These are phyloP conservation scores for Heteractis magnifica DNA, from an alignment of 92 coral and sea anemone genomes.

Conservation along the genomic window DNA sequence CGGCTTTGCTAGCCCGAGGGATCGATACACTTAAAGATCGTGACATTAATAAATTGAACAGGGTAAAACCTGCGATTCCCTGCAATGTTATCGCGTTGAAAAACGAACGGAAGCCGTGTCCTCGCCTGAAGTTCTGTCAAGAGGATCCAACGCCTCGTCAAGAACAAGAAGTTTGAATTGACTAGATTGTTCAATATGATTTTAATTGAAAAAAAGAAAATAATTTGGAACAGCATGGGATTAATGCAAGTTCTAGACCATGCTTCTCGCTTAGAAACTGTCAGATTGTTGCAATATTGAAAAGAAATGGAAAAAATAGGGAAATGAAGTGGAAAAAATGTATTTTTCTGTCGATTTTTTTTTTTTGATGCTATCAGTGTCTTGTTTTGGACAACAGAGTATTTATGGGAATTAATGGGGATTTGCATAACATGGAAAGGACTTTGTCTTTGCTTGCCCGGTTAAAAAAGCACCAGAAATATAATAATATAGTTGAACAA, in stretches of 20 bases:
- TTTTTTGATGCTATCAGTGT: background rate
- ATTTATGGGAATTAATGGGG: background rate
- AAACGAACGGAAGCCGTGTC: background rate
- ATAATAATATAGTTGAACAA: background rate
- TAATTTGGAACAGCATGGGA: background rate
- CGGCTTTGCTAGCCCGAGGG: background rate
- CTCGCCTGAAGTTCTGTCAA: background rate
- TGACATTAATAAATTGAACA: background rate
- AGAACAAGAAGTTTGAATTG: background rate
- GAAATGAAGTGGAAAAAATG: background rate
- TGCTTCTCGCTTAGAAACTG: background rate
- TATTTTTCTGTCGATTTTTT: background rate
- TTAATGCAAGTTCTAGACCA: background rate
- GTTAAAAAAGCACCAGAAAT: background rate
- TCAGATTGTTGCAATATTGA: background rate
- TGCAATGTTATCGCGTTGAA: background rate
- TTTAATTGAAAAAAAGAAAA: background rate
- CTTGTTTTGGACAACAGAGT: background rate
- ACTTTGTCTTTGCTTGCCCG: background rate
- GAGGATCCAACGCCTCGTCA: background rate
- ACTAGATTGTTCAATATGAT: background rate
- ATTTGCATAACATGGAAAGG: background rate
- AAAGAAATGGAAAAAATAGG: background rate
- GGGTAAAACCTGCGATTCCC: background rate
- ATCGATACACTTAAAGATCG: background rate